These are phyloP conservation scores for Spodoptera littoralis DNA, from an alignment of 2,888 invertebrate genomes.

Conservation along the genomic window DNA sequence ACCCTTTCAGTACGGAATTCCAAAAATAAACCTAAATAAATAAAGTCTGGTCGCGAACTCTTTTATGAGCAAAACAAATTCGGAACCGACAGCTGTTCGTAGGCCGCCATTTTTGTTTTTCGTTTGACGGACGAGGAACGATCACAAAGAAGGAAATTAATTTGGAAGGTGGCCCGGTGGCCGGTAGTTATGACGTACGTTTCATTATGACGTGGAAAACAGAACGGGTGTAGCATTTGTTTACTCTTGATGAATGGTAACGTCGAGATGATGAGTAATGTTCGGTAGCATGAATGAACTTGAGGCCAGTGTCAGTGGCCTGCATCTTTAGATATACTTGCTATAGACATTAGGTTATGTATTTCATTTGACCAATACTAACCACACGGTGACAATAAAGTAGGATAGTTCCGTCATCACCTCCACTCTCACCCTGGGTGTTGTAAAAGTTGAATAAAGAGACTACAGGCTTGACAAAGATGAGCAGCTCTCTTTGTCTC, in stretches of 20 bases:
- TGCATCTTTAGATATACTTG: no score
- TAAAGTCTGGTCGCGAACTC: background rate
- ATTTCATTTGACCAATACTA: no score
- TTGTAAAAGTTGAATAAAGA: no score
- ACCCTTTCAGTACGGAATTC: no score
- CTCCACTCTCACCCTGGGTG: no score
- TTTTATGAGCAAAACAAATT: constrained; percentile 17
- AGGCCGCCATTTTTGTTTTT: constrained; percentile 16
- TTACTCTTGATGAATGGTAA: constrained; percentile 15
- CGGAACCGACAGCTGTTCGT: constrained; percentile 54
- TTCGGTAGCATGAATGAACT: background rate
- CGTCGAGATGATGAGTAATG: background rate
- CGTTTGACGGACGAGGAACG: constrained; percentile 41
- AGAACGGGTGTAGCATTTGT: constrained; percentile 29
- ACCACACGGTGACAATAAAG: no score
- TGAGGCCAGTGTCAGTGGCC: no score
- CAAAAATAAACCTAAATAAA: no score
- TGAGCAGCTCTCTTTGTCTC: no score
- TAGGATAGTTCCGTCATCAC: no score
- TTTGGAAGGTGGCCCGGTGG: constrained; percentile 55
- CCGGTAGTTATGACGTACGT: constrained; percentile 69
- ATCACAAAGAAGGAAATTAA: constrained; percentile 69
- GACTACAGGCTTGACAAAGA: no score
- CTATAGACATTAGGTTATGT: no score
- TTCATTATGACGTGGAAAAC: constrained; percentile 70